Evolutionary conservation across 2,113 vertebrate species (phyloP).

Genomic region (Microcebus ravelobensis): DNA sequence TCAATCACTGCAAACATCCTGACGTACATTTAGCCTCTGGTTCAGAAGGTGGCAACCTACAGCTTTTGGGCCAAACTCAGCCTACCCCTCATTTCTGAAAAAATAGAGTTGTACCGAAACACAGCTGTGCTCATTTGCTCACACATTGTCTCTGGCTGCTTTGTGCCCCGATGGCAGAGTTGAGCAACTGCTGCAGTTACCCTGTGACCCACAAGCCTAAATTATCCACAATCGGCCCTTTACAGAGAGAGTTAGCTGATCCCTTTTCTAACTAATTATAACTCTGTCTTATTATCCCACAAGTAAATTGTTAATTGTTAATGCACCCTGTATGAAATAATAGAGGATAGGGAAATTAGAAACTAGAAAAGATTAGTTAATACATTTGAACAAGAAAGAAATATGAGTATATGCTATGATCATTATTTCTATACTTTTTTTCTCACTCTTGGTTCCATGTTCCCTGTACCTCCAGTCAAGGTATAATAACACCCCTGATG

Average conservation of each 20-base stretch:
- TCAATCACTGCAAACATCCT: background rate
- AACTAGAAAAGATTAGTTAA: background rate
- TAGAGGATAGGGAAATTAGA: background rate
- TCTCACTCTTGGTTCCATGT: background rate
- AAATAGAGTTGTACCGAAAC: background rate
- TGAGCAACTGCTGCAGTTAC: background rate
- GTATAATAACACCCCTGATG: background rate
- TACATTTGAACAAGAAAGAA: background rate
- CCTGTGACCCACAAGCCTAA: background rate
- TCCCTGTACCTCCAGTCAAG: background rate
- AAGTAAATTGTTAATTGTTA: background rate
- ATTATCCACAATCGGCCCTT: background rate
- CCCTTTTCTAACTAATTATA: background rate
- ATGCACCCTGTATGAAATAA: background rate
- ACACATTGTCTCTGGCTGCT: background rate
- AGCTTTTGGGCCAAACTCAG: background rate
- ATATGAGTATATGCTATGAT: background rate
- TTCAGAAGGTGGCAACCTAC: background rate
- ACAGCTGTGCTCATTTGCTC: background rate
- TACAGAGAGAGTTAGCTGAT: background rate
- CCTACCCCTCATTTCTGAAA: background rate
- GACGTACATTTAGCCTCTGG: background rate
- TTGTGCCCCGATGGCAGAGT: background rate
- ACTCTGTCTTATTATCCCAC: background rate
- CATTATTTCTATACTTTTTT: background rate